Evolutionary conservation across 2,797 vertebrate genomes (phyloP), one percentile per base, ranked within the genome.

Genomic region (Cyclura pinguis): DNA sequence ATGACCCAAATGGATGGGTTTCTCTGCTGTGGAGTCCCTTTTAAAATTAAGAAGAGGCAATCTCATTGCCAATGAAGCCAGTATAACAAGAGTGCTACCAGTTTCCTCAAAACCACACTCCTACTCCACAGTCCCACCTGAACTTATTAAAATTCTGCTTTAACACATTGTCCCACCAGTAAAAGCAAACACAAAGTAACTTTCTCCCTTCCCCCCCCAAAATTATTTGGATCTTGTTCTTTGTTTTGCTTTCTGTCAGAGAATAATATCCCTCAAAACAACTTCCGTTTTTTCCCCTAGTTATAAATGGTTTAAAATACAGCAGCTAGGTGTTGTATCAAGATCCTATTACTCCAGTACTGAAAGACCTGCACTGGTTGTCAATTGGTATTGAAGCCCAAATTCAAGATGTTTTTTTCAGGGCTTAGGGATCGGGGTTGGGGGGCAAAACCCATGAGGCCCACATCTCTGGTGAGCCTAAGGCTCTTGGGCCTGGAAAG

Each of bases 1-100:
- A 87, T 50, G 80, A 93, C 73, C 10, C 22, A 24, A 67, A 52
- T 0, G 2, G 57, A 64, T 0, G 27, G 47, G n/a, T 86, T 88
- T 62, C 69, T 55, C 20, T 76, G 32, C n/a, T 0, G 72, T 74
- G 6, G 0, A 87, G 78, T n/a, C 38, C 38, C 52, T 84, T 0
- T 0, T 35, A 10, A 6, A 0, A 0, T 62, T 74, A 59, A 87
- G 73, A 64, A 16, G 32, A 59, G 78, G 9, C 0, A 1, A 32
- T 47, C 35, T 86, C 47, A 2, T 35, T 80, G 50, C 10, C 0
- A 92, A 38, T 38, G 22, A 89, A 83, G 50, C 62, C 14, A 5
- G 80, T 0, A 47, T 47, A 0, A n/a, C 72, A 89, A 88, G 27
- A n/a, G 57, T 4, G 0, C n/a, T 8, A 29, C 1, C 55, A 22